These are phyloP conservation scores for Caranx melampygus DNA, from an alignment of 2,113 vertebrate species.

Conservation along the genomic window DNA sequence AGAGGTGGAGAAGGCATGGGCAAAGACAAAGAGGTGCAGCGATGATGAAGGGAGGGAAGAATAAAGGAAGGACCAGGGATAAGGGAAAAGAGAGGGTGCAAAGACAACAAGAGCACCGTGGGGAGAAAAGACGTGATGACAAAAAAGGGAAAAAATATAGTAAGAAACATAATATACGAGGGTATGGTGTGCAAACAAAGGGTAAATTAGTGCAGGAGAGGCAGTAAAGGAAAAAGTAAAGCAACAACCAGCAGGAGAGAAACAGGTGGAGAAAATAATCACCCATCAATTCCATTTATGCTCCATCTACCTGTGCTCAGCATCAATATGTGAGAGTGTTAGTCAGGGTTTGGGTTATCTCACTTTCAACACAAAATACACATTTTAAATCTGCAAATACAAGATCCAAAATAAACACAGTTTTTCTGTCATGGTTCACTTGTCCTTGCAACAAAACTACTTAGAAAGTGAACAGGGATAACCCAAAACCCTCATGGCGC, in stretches of 20 bases:
- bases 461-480: slow-evolving; percentile 57
- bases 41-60: slow-evolving; percentile 14
- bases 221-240: slow-evolving; percentile 48
- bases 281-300: slow-evolving; percentile 55
- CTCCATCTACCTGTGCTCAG: slow-evolving; percentile 44
- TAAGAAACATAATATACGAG: slow-evolving; percentile 47
- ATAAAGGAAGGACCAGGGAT: neutral
- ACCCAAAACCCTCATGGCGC: slow-evolving; percentile 60
- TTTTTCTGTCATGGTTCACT: neutral
- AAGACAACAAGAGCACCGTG: slow-evolving; percentile 34
- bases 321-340: slow-evolving; percentile 37
- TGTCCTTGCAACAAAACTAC: neutral
- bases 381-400: neutral
- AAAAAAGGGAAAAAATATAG: slow-evolving; percentile 43
- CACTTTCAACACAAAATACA: slow-evolving; percentile 62
- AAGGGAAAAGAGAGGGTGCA: slow-evolving; percentile 3
- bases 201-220: slow-evolving; percentile 69
- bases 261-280: slow-evolving; percentile 43
- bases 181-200: slow-evolving; percentile 48
- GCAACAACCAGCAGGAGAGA: slow-evolving; percentile 38
- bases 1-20: slow-evolving; percentile 23
- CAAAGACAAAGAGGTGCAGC: slow-evolving; percentile 20
- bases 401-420: neutral
- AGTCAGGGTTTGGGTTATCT: slow-evolving; percentile 60
- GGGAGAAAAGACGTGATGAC: slow-evolving; percentile 33